Conservation (phyloP, 64 coral and sea anemone species). For the Porites lutea region DNA sequence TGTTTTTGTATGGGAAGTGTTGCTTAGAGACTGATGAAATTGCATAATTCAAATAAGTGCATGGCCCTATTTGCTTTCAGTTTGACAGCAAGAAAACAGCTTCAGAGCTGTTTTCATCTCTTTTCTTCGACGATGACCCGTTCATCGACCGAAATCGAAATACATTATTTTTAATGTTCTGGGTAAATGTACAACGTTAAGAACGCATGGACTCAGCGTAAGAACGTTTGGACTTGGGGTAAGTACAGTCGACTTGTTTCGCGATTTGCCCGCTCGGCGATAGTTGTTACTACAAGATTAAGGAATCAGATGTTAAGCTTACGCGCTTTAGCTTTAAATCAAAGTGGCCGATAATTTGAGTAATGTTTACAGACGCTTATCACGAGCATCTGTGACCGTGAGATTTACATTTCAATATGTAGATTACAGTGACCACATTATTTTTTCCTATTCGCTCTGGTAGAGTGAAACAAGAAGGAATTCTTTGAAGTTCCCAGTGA, state of each 20-base stretch:
- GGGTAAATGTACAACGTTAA: conserved; percentile 21
- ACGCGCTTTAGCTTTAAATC: no score
- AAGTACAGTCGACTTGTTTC: neutral
- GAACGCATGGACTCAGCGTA: conserved; percentile 14
- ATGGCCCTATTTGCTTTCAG: neutral
- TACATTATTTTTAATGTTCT: neutral
- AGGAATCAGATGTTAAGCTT: no score
- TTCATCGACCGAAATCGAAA: neutral
- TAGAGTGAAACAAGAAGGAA: no score
- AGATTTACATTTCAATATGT: no score
- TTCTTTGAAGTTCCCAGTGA: no score
- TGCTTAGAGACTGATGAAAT: conserved; percentile 4
- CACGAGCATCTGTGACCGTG: no score
- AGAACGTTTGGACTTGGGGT: conserved; percentile 44
- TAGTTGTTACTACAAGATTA: no score
- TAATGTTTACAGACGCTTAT: no score
- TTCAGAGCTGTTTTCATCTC: neutral
- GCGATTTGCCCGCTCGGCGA: no score
- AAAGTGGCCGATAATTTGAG: no score
- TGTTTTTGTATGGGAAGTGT: neutral
- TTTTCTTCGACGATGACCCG: neutral
- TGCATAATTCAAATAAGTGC: neutral
- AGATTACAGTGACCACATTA: no score
- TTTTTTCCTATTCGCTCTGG: no score
- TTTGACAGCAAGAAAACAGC: neutral